These are phyloP conservation scores for Phylloscopus whistleri DNA, from an alignment of 2,113 vertebrate genomes.

Conservation along the genomic window DNA sequence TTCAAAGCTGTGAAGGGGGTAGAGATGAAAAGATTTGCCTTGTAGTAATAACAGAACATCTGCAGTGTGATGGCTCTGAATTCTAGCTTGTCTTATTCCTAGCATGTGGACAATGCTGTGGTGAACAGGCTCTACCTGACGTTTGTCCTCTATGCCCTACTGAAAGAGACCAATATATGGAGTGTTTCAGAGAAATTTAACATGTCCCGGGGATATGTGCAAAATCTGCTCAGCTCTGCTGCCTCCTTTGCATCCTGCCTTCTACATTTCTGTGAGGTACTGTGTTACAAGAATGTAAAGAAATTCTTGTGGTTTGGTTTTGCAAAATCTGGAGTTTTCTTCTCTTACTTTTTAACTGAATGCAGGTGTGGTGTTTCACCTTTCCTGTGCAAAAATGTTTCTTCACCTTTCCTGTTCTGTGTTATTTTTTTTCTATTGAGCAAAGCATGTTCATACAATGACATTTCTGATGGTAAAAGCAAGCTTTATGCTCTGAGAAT, in stretches of 20 bases:
- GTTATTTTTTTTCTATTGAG: background rate
- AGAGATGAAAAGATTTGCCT: background rate
- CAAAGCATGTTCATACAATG: background rate
- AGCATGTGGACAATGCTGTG: conserved; percentile 76
- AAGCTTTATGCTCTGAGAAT: background rate
- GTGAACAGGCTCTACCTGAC: conserved; percentile 86
- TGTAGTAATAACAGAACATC: background rate
- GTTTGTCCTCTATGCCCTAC: conserved; percentile 82
- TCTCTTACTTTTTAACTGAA: background rate
- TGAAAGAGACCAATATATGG: conserved; percentile 90
- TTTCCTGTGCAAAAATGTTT: background rate
- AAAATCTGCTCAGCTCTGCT: conserved; percentile 84
- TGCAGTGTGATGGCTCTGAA: background rate
- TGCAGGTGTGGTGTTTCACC: background rate
- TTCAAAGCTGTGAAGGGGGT: background rate
- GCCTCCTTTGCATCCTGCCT: conserved; percentile 89
- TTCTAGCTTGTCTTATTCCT: conserved; percentile 37
- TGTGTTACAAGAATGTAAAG: background rate
- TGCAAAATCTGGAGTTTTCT: background rate
- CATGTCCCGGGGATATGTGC: conserved; percentile 86
- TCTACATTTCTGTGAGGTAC: conserved; percentile 92
- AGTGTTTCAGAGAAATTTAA: conserved; percentile 85
- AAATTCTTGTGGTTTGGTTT: background rate
- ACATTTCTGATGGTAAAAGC: background rate
- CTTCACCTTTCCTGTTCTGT: background rate